phyloP scores from a whole-genome alignment of 1,140 invertebrate species.

The Drosophila lacertosa region DNA sequence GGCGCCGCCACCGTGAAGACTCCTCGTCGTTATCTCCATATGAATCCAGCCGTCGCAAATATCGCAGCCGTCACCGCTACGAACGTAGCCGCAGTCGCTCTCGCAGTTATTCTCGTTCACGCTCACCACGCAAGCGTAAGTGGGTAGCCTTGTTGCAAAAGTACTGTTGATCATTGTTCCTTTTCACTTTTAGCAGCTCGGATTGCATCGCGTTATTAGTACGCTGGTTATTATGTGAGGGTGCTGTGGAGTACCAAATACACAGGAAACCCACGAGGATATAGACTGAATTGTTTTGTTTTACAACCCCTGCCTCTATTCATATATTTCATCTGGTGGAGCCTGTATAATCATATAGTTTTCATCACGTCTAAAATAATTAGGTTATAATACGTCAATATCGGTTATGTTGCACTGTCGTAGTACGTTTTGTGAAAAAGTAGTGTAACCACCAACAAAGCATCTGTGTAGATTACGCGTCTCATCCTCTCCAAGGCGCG shows the following conservation, averaged over 20 bases:
- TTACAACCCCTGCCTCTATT: conserved; percentile 1
- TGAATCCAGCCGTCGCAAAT: conserved; percentile 33
- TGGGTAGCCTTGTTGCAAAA: neutral
- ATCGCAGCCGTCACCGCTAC: conserved; percentile 47
- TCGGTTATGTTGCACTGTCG: conserved; percentile 30
- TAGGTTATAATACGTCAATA: conserved; percentile 16
- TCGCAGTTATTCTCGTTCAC: conserved; percentile 55
- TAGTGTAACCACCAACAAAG: conserved; percentile 28
- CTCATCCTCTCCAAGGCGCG: conserved; percentile 6
- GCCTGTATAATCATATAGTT: conserved; percentile 6
- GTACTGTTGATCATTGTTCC: no score
- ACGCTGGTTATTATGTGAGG: neutral
- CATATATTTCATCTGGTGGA: conserved; percentile 4
- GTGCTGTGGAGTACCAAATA: neutral
- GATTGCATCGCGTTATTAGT: conserved; percentile 52
- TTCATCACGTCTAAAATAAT: conserved; percentile 15
- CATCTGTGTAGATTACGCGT: conserved; percentile 23
- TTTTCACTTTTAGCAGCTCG: conserved; percentile 18
- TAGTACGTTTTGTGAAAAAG: conserved; percentile 30
- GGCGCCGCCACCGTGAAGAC: conserved; percentile 26
- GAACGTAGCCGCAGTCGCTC: conserved; percentile 34
- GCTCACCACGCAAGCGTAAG: conserved; percentile 54
- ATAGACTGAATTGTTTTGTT: conserved; percentile 40
- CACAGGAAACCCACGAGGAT: conserved; percentile 18
- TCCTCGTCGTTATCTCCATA: conserved; percentile 2